Evolutionary conservation across 2,797 vertebrate species (phyloP).

Genomic region (Saxicola maurus): DNA sequence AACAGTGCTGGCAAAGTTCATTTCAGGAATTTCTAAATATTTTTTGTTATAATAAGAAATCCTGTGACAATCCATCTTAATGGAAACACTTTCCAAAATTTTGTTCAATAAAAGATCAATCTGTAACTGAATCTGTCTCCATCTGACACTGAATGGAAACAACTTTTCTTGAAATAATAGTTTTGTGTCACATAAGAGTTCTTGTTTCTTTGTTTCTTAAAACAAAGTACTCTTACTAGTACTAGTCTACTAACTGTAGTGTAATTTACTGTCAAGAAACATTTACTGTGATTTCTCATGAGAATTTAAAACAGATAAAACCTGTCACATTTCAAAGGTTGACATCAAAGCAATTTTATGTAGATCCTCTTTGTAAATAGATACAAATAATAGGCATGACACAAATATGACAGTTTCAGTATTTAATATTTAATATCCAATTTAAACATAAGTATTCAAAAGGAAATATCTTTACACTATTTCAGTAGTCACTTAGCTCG

Average conservation of each 20-base stretch:
- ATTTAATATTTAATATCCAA: constrained; percentile 58
- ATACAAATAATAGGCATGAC: constrained; percentile 43
- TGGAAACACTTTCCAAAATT: background rate
- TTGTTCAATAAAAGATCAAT: background rate
- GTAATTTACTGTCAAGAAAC: background rate
- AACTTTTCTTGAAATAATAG: background rate
- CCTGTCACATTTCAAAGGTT: constrained; percentile 22
- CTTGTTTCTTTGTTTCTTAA: background rate
- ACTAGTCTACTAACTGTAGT: background rate
- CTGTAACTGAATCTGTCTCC: background rate
- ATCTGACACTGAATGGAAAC: background rate
- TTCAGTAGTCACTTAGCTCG: constrained; percentile 50
- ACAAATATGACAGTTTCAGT: constrained; percentile 52
- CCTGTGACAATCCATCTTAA: background rate
- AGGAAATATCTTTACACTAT: constrained; percentile 14
- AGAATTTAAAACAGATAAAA: constrained; percentile 9
- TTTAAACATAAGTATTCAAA: constrained; percentile 47
- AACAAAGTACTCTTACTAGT: background rate
- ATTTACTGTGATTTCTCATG: background rate
- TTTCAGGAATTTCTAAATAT: background rate
- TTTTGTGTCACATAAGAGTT: background rate
- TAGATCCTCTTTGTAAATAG: constrained; percentile 28
- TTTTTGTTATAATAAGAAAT: background rate
- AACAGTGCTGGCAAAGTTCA: background rate
- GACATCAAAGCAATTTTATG: constrained; percentile 43